These are phyloP conservation scores for Thera obeliscata DNA, from an alignment of 2,888 invertebrate species.

Conservation along the genomic window DNA sequence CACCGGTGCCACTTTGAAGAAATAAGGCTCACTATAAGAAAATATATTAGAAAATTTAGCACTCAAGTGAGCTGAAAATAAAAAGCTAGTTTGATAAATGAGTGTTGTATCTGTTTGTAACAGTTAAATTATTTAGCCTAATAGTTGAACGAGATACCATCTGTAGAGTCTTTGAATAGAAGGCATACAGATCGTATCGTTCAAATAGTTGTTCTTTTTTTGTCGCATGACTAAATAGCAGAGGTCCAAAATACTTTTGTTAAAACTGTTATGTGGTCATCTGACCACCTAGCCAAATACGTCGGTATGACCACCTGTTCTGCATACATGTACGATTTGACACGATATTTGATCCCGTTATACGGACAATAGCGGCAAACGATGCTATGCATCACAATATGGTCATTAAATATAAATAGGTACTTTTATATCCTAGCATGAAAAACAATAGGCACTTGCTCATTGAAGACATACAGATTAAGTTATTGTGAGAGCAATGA, in stretches of 20 bases:
- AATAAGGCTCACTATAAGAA: no score
- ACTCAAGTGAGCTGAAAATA: no score
- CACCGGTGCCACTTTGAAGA: no score
- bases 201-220: constrained; percentile 9
- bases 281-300: constrained; percentile 54
- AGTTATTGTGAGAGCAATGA: no score
- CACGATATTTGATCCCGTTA: constrained; percentile 61
- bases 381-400: constrained; percentile 42
- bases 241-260: constrained; percentile 11
- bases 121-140: constrained; percentile 3
- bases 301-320: constrained; percentile 49
- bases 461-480: no score
- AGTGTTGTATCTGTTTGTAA: background rate
- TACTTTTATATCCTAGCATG: background rate
- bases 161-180: constrained; percentile 1
- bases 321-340: constrained; percentile 57
- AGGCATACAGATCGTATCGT: background rate
- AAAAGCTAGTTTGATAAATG: no score
- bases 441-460: background rate
- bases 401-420: background rate
- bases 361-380: constrained; percentile 56
- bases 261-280: constrained; percentile 50
- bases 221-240: constrained; percentile 6
- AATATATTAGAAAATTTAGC: no score
- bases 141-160: background rate